phyloP scores from a whole-genome alignment of 2,797 vertebrate species.

The Sebastes ruberrimus region DNA sequence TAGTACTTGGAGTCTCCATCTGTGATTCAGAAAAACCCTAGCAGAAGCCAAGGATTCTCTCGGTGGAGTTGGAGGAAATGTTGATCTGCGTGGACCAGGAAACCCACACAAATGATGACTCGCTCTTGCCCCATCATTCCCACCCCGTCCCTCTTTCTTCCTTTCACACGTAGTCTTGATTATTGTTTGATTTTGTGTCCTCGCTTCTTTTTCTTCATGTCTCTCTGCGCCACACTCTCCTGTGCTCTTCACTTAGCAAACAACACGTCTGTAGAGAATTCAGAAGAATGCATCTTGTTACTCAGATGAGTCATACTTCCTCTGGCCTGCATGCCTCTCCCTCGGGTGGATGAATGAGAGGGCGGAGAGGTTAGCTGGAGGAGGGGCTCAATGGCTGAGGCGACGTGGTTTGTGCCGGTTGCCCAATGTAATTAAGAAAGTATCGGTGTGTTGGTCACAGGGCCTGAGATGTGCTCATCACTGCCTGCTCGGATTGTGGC shows the following conservation, averaged over 20 bases:
- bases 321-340: slow-evolving; percentile 82
- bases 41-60: slow-evolving; percentile 78
- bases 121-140: slow-evolving; percentile 55
- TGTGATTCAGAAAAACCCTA: slow-evolving; percentile 83
- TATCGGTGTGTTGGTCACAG: slow-evolving; percentile 49
- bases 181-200: slow-evolving; percentile 27
- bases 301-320: slow-evolving; percentile 88
- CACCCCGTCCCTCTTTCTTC: slow-evolving; percentile 26
- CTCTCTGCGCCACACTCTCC: slow-evolving; percentile 55
- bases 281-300: slow-evolving; percentile 84
- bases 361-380: slow-evolving; percentile 70
- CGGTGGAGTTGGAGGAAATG: slow-evolving; percentile 69
- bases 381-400: slow-evolving; percentile 67
- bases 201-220: slow-evolving; percentile 34
- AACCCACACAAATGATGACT: slow-evolving; percentile 70
- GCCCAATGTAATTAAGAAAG: slow-evolving; percentile 67
- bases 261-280: slow-evolving; percentile 81
- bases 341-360: slow-evolving; percentile 82
- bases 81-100: slow-evolving; percentile 70
- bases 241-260: slow-evolving; percentile 79
- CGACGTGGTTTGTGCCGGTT: slow-evolving; percentile 64
- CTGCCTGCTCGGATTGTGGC: slow-evolving; percentile 25
- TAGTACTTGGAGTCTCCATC: slow-evolving; percentile 70
- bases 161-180: slow-evolving; percentile 40
- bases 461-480: slow-evolving; percentile 32